These are phyloP conservation scores for Cyanoramphus novaezelandiae DNA, from an alignment of 2,113 vertebrate genomes.

Conservation along the genomic window DNA sequence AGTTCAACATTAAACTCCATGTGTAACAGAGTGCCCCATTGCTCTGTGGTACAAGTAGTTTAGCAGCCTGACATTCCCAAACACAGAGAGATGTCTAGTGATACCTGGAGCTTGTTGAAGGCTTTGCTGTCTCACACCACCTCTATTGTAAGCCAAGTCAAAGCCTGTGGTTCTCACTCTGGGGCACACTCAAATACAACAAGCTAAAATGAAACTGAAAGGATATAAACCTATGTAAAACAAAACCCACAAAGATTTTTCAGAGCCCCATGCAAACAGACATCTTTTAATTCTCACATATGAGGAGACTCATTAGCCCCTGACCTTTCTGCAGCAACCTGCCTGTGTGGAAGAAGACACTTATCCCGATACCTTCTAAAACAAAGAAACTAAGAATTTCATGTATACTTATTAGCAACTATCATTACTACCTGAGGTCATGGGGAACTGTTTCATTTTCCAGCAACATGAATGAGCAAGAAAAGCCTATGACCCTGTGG, in stretches of 20 bases:
- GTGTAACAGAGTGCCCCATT: background rate
- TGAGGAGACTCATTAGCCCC: background rate
- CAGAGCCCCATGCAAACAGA: background rate
- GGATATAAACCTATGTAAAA: background rate
- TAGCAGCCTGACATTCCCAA: background rate
- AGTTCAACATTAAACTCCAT: fast-evolving
- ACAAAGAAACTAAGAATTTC: background rate
- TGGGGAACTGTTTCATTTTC: background rate
- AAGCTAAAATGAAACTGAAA: conserved; percentile 13
- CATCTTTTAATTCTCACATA: background rate
- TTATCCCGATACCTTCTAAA: background rate
- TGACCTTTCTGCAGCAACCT: background rate
- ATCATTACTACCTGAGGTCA: background rate
- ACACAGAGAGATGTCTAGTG: background rate
- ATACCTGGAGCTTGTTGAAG: background rate
- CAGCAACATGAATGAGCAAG: background rate
- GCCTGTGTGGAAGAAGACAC: background rate
- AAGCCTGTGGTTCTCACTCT: background rate
- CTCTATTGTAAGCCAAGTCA: background rate
- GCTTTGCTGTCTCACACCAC: background rate
- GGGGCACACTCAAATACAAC: background rate
- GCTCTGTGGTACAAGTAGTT: background rate
- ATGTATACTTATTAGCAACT: background rate
- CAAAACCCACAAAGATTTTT: background rate
- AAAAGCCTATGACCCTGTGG: background rate